phyloP scores from a whole-genome alignment of 2,113 vertebrate genomes.

The Zosterops hypoxanthus region DNA sequence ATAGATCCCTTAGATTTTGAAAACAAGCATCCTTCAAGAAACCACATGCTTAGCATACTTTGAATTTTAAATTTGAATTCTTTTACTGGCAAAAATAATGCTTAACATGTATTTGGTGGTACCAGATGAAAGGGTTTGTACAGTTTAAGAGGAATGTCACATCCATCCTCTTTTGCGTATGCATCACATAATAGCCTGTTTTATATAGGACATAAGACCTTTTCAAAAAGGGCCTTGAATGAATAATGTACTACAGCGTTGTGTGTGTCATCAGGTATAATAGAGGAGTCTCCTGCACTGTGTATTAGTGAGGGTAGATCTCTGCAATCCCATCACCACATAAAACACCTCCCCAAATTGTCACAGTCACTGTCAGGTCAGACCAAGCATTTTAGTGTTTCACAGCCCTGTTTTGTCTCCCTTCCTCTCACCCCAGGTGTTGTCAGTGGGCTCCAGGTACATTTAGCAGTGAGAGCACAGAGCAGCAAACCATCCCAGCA shows the following conservation, averaged over 20 bases:
- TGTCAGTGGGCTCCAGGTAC: neutral
- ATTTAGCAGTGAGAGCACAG: neutral
- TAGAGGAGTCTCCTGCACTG: conserved; percentile 18
- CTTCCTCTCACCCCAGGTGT: neutral
- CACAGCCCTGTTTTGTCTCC: neutral
- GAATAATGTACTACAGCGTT: conserved; percentile 60
- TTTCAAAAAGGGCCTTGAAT: conserved; percentile 50
- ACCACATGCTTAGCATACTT: neutral
- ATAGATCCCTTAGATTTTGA: neutral
- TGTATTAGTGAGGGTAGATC: conserved; percentile 19
- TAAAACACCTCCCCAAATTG: conserved; percentile 51
- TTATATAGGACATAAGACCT: conserved; percentile 66
- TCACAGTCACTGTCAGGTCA: neutral
- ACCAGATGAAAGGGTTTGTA: conserved; percentile 14
- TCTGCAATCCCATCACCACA: conserved; percentile 23
- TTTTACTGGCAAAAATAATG: conserved; percentile 15
- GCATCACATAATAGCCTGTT: conserved; percentile 62
- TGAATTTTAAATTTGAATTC: neutral
- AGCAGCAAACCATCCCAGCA: neutral
- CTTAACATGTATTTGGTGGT: neutral
- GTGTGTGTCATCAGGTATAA: conserved; percentile 34
- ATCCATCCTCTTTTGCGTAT: conserved; percentile 59
- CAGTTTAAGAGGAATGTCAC: conserved; percentile 39
- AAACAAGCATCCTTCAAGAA: neutral
- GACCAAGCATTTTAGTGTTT: neutral